Evolutionary conservation across 2,113 vertebrate genomes (phyloP), one percentile per base, ranked within the genome.

Genomic region (Pluvialis apricaria): DNA sequence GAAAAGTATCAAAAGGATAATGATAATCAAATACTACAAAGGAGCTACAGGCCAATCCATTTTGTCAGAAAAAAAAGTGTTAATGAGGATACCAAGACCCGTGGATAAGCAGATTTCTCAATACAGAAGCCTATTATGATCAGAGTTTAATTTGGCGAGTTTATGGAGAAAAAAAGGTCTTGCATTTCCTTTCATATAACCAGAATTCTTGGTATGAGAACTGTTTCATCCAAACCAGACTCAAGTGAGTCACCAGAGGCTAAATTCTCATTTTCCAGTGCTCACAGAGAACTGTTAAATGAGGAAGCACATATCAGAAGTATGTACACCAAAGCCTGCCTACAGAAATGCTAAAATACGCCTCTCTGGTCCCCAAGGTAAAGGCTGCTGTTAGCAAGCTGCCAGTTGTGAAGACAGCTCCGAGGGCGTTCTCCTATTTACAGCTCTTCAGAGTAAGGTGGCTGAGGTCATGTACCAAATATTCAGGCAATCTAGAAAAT

Each of bases 401-500:
- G 93, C 68, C 69, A 94, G 64, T 26, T 51, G 51, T 11, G 32
- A 58, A 77, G 28, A 60, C 29, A 34, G 72, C 29, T 94, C 80
- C 76, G 96, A 89, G 80, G 91, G 91, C 29, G 29, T 96, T 94
- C n/a, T 88, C 88, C 66, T 62, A 21, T 62, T 91, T 88, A 91
- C 68, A 81, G 29, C 29, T 15, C 60, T 88, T 58, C n/a, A 68
- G 36, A 73, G 15, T 29, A 62, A 77, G 38, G 45, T 51, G 13
- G 38, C 60, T 81, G 72, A 95, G 38, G 51, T 91, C 72, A 93
- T 0, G 0, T 31, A 73, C 34, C 55, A 92, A 86, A 44, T 69
- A 90, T 36, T 94, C 62, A 85, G 36, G 49, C 25, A 64, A 62
- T 62, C 31, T 32, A 42, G 19, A 80, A 80, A 52, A 9, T 18